Percentiles rank a stretch among this genome's conserved stretches.
These are phyloP conservation scores for Girardinichthys multiradiatus DNA, from an alignment of 2,113 vertebrate species.

Conservation along the genomic window DNA sequence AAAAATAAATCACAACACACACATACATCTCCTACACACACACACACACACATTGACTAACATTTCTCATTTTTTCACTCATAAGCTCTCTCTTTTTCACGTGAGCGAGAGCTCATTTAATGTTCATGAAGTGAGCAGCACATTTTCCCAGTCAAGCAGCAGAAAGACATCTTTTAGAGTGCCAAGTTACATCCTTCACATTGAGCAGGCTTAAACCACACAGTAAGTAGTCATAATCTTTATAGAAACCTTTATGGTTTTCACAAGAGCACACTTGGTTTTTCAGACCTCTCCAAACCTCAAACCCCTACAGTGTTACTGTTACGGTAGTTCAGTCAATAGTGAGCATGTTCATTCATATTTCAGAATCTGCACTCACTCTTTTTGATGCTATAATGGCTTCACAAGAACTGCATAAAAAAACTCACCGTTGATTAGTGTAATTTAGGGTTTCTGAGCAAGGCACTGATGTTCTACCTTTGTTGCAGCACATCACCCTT, in stretches of 20 bases:
- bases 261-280: background rate
- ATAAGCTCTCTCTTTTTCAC: background rate
- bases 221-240: background rate
- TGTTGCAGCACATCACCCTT: no score
- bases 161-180: constrained; percentile 13
- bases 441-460: background rate
- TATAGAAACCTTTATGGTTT: background rate
- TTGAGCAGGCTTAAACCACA: constrained; percentile 10
- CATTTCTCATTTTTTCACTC: background rate
- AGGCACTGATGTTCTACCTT: background rate
- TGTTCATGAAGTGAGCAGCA: constrained; percentile 49
- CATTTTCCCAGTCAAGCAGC: constrained; percentile 25
- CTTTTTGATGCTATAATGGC: background rate
- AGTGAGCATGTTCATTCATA: constrained; percentile 27
- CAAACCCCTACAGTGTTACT: background rate
- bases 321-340: constrained; percentile 2
- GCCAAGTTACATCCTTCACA: constrained; percentile 14
- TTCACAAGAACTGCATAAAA: background rate
- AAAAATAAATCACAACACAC: no score
- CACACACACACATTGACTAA: constrained; percentile 6
- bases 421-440: background rate
- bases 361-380: constrained; percentile 10
- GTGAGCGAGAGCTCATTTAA: constrained; percentile 39
- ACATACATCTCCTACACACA: constrained; percentile 2
- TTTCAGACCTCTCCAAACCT: background rate